phyloP scores from a whole-genome alignment of 2,797 vertebrate species.

The Coranthus polyacanthus region DNA sequence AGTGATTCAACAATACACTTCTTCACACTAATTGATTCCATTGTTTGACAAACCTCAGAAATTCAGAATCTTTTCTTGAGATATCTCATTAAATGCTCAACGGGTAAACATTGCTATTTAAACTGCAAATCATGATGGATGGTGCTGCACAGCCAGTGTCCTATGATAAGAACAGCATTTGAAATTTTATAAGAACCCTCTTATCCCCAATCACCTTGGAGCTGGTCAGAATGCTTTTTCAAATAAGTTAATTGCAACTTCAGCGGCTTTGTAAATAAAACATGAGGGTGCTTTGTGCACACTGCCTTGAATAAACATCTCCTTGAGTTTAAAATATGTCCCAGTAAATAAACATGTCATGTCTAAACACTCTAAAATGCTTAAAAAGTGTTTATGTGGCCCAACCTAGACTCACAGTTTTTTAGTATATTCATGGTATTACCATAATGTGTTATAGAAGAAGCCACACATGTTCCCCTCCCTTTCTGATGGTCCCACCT shows the following conservation, averaged over 20 bases:
- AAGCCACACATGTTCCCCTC: slow-evolving; percentile 24
- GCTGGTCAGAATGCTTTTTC: slow-evolving; percentile 39
- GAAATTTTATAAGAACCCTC: slow-evolving; percentile 36
- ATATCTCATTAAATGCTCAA: slow-evolving; percentile 34
- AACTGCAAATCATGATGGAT: slow-evolving; percentile 31
- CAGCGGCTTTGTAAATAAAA: slow-evolving; percentile 60
- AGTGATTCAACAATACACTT: neutral
- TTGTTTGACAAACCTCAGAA: slow-evolving; percentile 38
- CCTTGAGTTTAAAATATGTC: slow-evolving; percentile 35
- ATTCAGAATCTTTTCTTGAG: slow-evolving; percentile 16
- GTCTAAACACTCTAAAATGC: slow-evolving; percentile 33
- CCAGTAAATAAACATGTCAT: slow-evolving; percentile 48
- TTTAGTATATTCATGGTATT: slow-evolving; percentile 23
- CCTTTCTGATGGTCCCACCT: slow-evolving; percentile 37
- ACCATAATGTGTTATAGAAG: slow-evolving; percentile 36
- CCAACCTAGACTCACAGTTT: slow-evolving; percentile 3
- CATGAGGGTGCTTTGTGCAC: slow-evolving; percentile 49
- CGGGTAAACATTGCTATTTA: slow-evolving; percentile 33
- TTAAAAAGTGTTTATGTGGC: slow-evolving; percentile 42
- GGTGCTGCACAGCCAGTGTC: slow-evolving; percentile 4
- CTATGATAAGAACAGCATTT: slow-evolving; percentile 40
- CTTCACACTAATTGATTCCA: slow-evolving; percentile 27
- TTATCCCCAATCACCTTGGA: slow-evolving; percentile 55
- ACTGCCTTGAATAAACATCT: slow-evolving; percentile 64
- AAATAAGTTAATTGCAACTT: slow-evolving; percentile 61